Percentiles rank a stretch among this genome's conserved stretches.
Conservation (phyloP, 2,113 vertebrate species). For the Gymnogyps californianus region DNA sequence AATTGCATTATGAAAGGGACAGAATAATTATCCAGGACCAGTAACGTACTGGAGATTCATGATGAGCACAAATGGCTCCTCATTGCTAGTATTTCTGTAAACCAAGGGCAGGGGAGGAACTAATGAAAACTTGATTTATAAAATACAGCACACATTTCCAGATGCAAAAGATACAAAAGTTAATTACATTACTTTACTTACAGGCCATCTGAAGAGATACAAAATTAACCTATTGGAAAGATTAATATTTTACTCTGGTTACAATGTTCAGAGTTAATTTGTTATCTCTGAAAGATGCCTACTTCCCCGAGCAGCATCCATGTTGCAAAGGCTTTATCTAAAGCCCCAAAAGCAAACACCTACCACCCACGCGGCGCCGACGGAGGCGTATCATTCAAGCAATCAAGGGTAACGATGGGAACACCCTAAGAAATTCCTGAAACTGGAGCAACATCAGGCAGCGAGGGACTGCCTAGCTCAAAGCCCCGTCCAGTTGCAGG, state of each 20-base stretch:
- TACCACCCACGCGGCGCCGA: fast-evolving
- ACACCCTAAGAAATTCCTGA: background rate
- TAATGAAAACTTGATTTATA: background rate
- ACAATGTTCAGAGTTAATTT: background rate
- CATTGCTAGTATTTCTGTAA: background rate
- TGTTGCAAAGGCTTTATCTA: background rate
- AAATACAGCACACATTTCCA: background rate
- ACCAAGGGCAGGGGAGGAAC: background rate
- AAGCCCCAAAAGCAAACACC: background rate
- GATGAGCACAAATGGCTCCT: background rate
- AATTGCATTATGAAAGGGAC: background rate
- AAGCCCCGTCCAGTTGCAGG: background rate
- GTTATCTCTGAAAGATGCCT: background rate
- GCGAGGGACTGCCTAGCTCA: background rate
- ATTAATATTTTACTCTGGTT: background rate
- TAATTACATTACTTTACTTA: background rate
- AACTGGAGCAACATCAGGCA: fast-evolving
- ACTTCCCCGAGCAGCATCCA: background rate
- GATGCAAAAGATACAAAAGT: background rate
- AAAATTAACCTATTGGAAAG: background rate
- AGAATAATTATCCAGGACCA: background rate
- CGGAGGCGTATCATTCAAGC: fast-evolving
- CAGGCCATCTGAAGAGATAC: background rate
- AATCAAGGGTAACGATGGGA: background rate
- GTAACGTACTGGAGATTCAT: background rate